Evolutionary conservation across 2,113 vertebrate species (phyloP).

Genomic region (Mus spicilegus): DNA sequence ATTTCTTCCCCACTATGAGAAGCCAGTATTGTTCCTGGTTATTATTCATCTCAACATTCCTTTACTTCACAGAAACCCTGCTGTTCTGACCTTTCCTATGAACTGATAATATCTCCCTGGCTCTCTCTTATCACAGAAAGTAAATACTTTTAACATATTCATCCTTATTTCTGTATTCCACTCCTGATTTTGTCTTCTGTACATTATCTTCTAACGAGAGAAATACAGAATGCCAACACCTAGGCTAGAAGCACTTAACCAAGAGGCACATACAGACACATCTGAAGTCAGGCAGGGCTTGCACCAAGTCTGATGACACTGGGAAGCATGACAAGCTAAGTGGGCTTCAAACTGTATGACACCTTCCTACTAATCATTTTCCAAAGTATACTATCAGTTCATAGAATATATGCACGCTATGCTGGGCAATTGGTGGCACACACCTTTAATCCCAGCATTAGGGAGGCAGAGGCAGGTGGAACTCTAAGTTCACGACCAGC

Average conservation of each 20-base stretch:
- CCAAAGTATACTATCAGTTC: slow-evolving; percentile 19
- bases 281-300: background rate
- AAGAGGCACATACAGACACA: background rate
- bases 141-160: slow-evolving; percentile 18
- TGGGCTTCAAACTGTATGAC: background rate
- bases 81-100: slow-evolving; percentile 56
- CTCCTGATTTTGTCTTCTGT: slow-evolving; percentile 8
- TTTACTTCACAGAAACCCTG: slow-evolving; percentile 17
- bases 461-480: background rate
- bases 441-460: background rate
- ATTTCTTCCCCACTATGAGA: background rate
- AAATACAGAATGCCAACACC: slow-evolving; percentile 14
- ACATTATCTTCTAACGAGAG: slow-evolving; percentile 10
- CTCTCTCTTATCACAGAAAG: slow-evolving; percentile 5
- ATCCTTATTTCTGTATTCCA: slow-evolving; percentile 23
- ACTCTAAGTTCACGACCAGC: background rate
- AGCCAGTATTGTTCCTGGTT: background rate
- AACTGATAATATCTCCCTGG: slow-evolving; percentile 24
- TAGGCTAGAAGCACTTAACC: background rate
- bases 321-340: background rate
- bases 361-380: background rate
- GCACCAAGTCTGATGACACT: background rate
- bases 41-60: background rate
- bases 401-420: background rate
- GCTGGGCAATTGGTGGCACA: background rate